Base-by-base conservation (phyloP, 2,797 vertebrate genomes). In the Aphelocoma californica region DNA sequence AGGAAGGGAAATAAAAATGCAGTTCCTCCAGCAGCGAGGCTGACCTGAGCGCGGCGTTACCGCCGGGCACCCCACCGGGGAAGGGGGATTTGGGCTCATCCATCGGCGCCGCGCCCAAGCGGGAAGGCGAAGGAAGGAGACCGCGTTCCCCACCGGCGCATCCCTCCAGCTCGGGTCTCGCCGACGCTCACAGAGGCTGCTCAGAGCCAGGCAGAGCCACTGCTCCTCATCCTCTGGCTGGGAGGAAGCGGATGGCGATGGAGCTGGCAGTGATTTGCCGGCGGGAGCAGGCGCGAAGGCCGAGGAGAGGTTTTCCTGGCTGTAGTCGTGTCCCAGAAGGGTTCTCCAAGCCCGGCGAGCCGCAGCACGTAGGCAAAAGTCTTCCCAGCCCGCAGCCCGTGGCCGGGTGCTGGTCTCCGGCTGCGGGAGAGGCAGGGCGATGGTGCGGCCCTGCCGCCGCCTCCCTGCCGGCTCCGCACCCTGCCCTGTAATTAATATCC, bases 1-100 rank as follows among this genome's bases (percentile, higher is more conserved):
- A 94, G 95, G 96, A 96, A 95, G 67, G 62, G 95, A 65, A 95
- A 85, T 89, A 82, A 86, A 91, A 89, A 69, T 53, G 58, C 87
- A 87, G 85, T 93, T 92, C 86, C 83, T 94, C 65, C 86, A 81
- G 91, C 81, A 12, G 86, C 38, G 77, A 67, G 81, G 62, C 65
- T 88, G 88, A 72, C 38, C 86, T 0, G 7, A 75, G 86, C 28
- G 5, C 0, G 58, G 88, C 19, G 28, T 21, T 84, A 32, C 69
- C 12, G 18, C 66, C 19, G n/a, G 81, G 65, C 70, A 38, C 58
- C 62, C 64, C 51, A 4, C 13, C 3, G 61, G 40, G 6, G 10
- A 25, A 18, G 18, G 29, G 51, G 26, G 31, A 40, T 44, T 34
- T 1, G 69, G 60, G 60, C 24, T 34, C 14, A 0, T 32, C 36